Evolutionary conservation across 2,797 vertebrate genomes (phyloP), one percentile per base, ranked within the genome.

Genomic region (Simalia tracyae): DNA sequence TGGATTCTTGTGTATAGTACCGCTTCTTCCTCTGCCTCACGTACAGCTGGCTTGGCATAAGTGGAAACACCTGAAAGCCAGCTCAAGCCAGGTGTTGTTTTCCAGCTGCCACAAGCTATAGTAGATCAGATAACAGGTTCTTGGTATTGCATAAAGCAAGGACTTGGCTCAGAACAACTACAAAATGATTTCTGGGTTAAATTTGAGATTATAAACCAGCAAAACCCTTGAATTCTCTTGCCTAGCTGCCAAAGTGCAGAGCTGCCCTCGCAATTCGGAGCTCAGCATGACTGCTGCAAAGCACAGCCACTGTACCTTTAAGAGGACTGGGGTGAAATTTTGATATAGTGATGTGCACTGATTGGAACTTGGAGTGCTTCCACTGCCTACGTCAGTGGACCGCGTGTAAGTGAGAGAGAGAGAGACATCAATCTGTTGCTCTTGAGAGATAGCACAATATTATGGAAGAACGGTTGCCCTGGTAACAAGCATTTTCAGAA

Each of bases 401-500:
- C 9, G 72, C 93, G 94, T 95, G 95, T 46, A 60, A 72, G 72
- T 50, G 86, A 91, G 93, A 95, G 68, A 22, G 8, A 26, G 22
- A 86, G 85, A 93, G 94, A 89, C 0, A 93, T 76, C 96, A 94
- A 0, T 94, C 94, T 96, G 94, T 95, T 96, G 94, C 94, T 91
- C 11, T 89, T 93, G 88, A 92, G 91, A 94, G 93, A 94, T 93
- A 89, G 0, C 0, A 88, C 88, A 91, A 90, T n/a, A 2, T 2
- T 90, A 90, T 90, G 91, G 87, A 87, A 93, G 56, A 42, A 22
- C 42, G 86, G 91, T 88, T 92, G 31, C 63, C 91, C 10, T 63
- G 86, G 91, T 56, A 64, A 90, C 86, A 54, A 42, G 84, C 66
- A 28, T 81, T 68, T 90, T 88, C 72, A 66, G 89, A 63, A 90